Evolutionary conservation across 2,888 invertebrate genomes (phyloP).

Genomic region (Lepidochrysops patricia): DNA sequence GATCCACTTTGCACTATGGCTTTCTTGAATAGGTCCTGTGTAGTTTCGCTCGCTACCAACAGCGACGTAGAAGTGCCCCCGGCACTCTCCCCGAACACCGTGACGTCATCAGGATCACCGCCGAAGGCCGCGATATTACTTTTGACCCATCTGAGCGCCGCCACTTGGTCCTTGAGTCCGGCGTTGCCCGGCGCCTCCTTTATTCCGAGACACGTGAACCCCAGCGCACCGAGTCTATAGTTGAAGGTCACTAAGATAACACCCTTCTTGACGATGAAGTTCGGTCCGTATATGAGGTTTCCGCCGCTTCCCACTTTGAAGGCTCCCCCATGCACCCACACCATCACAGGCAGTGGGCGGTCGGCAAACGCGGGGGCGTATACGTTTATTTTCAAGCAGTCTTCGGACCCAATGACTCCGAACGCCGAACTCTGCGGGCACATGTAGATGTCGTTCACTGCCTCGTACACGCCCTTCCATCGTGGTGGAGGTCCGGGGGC

Average conservation of each 20-base stretch:
- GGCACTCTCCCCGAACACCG: constrained; percentile 63
- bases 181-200: constrained; percentile 63
- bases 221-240: constrained; percentile 56
- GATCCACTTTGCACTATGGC: constrained; percentile 60
- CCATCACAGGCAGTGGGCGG: constrained; percentile 53
- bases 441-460: constrained; percentile 43
- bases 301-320: constrained; percentile 55
- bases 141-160: constrained; percentile 60
- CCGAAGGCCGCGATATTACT: constrained; percentile 60
- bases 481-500: constrained; percentile 53
- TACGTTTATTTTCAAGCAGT: constrained; percentile 56
- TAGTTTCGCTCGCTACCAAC: constrained; percentile 42
- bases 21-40: constrained; percentile 49
- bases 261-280: constrained; percentile 50
- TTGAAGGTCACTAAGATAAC: constrained; percentile 60
- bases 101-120: constrained; percentile 58
- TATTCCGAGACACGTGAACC: constrained; percentile 55
- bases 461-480: constrained; percentile 55
- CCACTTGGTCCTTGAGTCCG: constrained; percentile 59
- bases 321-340: constrained; percentile 60
- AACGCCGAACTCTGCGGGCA: constrained; percentile 43
- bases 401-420: constrained; percentile 47
- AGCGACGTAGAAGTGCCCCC: constrained; percentile 50
- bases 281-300: constrained; percentile 50
- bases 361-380: constrained; percentile 43